Evolutionary conservation across 2,113 vertebrate genomes (phyloP).

Genomic region (Sinocyclocheilus maitianheensis): DNA sequence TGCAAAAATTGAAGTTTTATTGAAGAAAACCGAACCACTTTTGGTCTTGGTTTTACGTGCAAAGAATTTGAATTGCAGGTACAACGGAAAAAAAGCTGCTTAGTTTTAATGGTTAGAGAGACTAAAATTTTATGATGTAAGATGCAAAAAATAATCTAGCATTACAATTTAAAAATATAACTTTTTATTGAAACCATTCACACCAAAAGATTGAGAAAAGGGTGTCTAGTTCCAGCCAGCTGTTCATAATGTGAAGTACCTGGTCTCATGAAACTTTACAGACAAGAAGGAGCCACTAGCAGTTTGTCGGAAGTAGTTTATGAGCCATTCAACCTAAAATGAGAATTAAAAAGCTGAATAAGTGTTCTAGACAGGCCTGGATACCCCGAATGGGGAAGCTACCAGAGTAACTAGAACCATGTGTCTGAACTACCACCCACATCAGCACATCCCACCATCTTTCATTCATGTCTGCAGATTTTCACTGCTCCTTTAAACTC

Average conservation of each 20-base stretch:
- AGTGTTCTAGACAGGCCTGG: background rate
- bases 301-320: background rate
- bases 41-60: background rate
- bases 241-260: background rate
- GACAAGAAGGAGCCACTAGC: background rate
- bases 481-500: background rate
- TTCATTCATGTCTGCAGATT: background rate
- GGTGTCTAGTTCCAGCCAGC: background rate
- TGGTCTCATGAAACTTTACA: background rate
- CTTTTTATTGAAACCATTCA: conserved; percentile 1
- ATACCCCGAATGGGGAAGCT: conserved; percentile 15
- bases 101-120: background rate
- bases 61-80: background rate
- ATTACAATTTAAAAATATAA: background rate
- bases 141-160: background rate
- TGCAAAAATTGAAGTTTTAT: background rate
- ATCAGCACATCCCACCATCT: background rate
- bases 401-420: conserved; percentile 16
- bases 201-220: background rate
- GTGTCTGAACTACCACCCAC: conserved; percentile 3
- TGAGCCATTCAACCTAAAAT: background rate
- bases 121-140: background rate
- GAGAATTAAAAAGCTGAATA: conserved; percentile 12
- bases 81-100: background rate
- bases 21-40: background rate